A percentile compares a stretch with the other conserved stretches of the same genome.
These are phyloP conservation scores for Biston betularia DNA, from an alignment of 2,888 invertebrate species.

Conservation along the genomic window DNA sequence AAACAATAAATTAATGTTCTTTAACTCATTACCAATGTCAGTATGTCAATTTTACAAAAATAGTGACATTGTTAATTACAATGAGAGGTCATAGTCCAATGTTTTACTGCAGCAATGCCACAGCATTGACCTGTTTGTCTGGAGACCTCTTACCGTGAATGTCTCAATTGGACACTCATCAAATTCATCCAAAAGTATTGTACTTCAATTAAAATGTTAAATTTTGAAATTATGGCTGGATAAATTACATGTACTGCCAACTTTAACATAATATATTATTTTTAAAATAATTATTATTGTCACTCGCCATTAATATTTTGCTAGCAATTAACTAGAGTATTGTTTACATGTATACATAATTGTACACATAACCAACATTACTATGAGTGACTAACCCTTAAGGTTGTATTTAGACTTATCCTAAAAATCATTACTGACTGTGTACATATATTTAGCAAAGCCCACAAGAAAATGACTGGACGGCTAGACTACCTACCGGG, in stretches of 20 bases:
- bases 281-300: neutral
- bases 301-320: too few relatives aligned
- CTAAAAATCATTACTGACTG: too few relatives aligned
- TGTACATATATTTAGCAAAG: too few relatives aligned
- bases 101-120: conserved; percentile 41
- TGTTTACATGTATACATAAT: too few relatives aligned
- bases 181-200: conserved; percentile 37
- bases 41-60: conserved; percentile 31
- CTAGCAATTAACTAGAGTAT: too few relatives aligned
- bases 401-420: too few relatives aligned
- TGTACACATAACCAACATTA: too few relatives aligned
- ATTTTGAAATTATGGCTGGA: neutral
- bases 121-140: conserved; percentile 55
- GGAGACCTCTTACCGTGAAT: conserved; percentile 44
- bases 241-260: neutral
- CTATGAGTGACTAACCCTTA: too few relatives aligned
- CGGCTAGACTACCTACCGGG: too few relatives aligned
- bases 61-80: conserved; percentile 35
- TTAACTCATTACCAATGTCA: conserved; percentile 15
- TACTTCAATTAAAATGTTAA: conserved; percentile 22
- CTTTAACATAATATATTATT: neutral
- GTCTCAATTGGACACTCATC: conserved; percentile 49
- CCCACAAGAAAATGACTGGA: too few relatives aligned
- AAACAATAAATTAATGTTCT: neutral
- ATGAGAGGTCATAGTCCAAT: conserved; percentile 40